Evolutionary conservation across 2,888 invertebrate genomes (phyloP).

Genomic region (Charanyca ferruginea): DNA sequence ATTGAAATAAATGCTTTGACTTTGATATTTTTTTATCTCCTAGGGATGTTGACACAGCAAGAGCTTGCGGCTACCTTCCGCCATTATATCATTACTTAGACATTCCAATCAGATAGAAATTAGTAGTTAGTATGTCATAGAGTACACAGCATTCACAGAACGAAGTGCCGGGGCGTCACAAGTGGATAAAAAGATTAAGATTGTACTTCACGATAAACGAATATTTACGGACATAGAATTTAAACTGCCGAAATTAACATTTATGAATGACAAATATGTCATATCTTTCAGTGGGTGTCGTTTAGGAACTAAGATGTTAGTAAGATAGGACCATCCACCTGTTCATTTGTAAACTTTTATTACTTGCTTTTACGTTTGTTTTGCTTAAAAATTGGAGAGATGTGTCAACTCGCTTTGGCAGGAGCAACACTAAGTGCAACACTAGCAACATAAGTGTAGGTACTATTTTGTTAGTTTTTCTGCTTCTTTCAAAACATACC

Average conservation of each 20-base stretch:
- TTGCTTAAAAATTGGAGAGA: conserved; percentile 2
- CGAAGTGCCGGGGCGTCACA: conserved; percentile 58
- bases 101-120: conserved; percentile 43
- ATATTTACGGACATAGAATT: conserved; percentile 54
- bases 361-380: neutral
- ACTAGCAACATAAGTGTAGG: too few relatives aligned
- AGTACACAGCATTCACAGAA: conserved; percentile 38
- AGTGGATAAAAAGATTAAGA: conserved; percentile 52
- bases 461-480: neutral
- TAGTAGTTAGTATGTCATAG: conserved; percentile 25
- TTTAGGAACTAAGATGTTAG: conserved; percentile 48
- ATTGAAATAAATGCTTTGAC: too few relatives aligned
- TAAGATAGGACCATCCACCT: conserved; percentile 50
- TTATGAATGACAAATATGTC: conserved; percentile 59
- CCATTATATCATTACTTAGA: conserved; percentile 12
- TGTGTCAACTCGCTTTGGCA: neutral
- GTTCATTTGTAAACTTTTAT: conserved; percentile 22
- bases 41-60: neutral
- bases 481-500: too few relatives aligned
- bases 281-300: conserved; percentile 57
- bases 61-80: neutral
- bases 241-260: conserved; percentile 60
- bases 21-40: neutral
- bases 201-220: conserved; percentile 49
- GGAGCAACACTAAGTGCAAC: neutral